Base-by-base conservation (phyloP, 2,888 invertebrate species). In the Sarcophaga carnaria region DNA sequence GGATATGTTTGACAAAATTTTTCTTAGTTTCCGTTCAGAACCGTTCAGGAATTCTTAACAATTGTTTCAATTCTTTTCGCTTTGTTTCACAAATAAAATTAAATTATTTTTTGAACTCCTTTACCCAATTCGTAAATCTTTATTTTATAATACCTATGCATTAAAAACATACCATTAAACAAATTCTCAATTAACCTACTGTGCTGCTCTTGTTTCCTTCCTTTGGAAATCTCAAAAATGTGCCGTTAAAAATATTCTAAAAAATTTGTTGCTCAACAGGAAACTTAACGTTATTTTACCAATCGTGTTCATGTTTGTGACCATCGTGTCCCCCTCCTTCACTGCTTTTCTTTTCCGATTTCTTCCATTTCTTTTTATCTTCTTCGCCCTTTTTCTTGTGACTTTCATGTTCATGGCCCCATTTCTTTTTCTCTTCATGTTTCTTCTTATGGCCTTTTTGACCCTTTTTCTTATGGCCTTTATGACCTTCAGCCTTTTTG, bases 341-440 rank as follows among this genome's bases (percentile, higher is more conserved):
- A 5, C 88, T 89, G 75, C 94, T 94, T 91, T 95, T 95, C 89
- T 95, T 95, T 90, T 95, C 96, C 0, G 92, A 92, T 14, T 92
- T 92, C 86, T 96, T 96, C 95, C 96, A 96, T 92, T 97, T 96
- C 93, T 97, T 97, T 93, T 97, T 96, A 89, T 96, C 96, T 86
- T 96, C 96, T 90, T 96, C 96, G 67, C 96, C 96, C 14, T 96
- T 97, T 92, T 97, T 97, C 94, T 97, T 96, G 88, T 95, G 97
- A 90, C 96, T 95, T 89, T 96, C 95, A 90, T 95, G 95, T 88
- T 96, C 96, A 92, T 97, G 96, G 54, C 95, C 95, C 92, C 96
- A 95, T 91, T 97, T 97, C 87, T 96, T 95, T 86, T 97, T 96
- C 90, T 97, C 97, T 10, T 97, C 97, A 20, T 95, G 96, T 81